Conservation (phyloP, 2,113 vertebrate genomes). For the Cephalopterus ornatus region DNA sequence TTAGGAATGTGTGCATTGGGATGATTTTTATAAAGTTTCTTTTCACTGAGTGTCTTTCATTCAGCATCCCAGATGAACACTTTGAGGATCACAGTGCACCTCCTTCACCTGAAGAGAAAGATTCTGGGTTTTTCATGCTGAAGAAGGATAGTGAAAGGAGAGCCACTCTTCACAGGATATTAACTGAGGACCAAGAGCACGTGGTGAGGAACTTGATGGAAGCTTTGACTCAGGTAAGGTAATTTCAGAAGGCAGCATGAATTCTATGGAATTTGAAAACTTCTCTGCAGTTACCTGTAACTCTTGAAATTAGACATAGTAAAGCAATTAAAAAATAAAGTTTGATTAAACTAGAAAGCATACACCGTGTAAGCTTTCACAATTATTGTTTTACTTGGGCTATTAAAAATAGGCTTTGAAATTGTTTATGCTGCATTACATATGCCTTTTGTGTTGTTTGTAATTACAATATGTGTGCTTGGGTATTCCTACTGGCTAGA, state of each 20-base stretch:
- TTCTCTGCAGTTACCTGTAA: neutral
- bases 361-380: neutral
- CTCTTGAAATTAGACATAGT: neutral
- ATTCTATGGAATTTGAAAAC: neutral
- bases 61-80: conserved; percentile 95
- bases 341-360: neutral
- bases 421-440: neutral
- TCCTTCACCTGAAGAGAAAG: conserved; percentile 96
- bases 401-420: neutral
- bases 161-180: conserved; percentile 92
- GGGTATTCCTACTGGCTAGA: neutral
- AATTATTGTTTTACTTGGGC: neutral
- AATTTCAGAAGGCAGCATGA: neutral
- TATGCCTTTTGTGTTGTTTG: neutral
- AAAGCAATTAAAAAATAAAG: neutral
- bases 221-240: conserved; percentile 86
- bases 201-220: conserved; percentile 92
- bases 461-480: neutral
- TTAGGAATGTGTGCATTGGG: neutral
- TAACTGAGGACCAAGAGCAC: conserved; percentile 92
- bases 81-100: conserved; percentile 98
- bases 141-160: conserved; percentile 95
- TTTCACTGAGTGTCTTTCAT: neutral
- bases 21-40: neutral
- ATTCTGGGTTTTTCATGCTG: conserved; percentile 95